A percentile compares a stretch with the other conserved stretches of the same genome.
phyloP scores from a whole-genome alignment of 1,140 invertebrate genomes.

The Pollicipes pollicipes region DNA sequence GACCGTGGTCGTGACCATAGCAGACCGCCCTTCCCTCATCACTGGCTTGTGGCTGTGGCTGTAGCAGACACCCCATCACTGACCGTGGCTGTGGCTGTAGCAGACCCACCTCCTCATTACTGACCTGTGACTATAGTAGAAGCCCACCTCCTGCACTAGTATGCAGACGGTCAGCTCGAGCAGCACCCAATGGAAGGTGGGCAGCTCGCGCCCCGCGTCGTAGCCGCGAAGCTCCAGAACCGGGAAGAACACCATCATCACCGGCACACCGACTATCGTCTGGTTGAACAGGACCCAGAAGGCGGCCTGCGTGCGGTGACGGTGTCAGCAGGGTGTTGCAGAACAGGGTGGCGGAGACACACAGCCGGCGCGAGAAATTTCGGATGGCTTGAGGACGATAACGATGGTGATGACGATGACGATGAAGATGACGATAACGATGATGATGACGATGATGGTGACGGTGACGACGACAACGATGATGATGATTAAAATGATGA shows the following conservation, averaged over 20 bases:
- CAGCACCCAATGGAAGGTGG: conserved; percentile 65
- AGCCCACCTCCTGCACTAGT: conserved; percentile 60
- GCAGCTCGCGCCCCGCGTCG: conserved; percentile 44
- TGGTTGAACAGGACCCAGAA: conserved; percentile 55
- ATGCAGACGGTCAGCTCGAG: conserved; percentile 57
- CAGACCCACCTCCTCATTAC: neutral
- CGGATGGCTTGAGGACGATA: too few relatives aligned
- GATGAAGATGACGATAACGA: too few relatives aligned
- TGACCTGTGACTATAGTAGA: conserved; percentile 69
- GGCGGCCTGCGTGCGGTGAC: too few relatives aligned
- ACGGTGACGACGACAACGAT: too few relatives aligned
- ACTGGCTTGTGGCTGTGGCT: conserved; percentile 61
- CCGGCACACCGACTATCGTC: conserved; percentile 45
- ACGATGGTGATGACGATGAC: conserved; percentile 3
- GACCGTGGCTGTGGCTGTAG: too few relatives aligned
- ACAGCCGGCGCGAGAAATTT: too few relatives aligned
- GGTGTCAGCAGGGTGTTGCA: too few relatives aligned
- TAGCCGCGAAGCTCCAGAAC: conserved; percentile 48
- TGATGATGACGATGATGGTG: too few relatives aligned
- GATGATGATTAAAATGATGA: too few relatives aligned
- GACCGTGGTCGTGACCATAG: too few relatives aligned
- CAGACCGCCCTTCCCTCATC: neutral
- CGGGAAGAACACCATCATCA: conserved; percentile 41
- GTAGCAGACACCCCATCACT: too few relatives aligned
- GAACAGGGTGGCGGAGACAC: too few relatives aligned